A percentile compares a stretch with the other conserved stretches of the same genome.
Evolutionary conservation across 2,888 invertebrate genomes (phyloP).

Genomic region (Spisula solida): DNA sequence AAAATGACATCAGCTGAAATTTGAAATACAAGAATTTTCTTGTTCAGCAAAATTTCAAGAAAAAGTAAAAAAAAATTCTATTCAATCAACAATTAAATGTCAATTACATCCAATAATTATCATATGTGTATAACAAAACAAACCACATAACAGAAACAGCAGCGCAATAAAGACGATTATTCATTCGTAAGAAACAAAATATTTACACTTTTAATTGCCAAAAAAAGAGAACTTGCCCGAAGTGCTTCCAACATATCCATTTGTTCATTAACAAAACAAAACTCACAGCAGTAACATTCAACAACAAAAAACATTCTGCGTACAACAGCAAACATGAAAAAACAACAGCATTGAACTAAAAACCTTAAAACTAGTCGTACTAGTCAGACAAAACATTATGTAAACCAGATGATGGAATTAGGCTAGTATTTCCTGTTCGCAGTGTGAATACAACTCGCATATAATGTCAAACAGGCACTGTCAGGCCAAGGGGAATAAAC

Average conservation of each 20-base stretch:
- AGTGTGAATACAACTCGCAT: constrained; percentile 52
- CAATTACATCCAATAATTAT: background rate
- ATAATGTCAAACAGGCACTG: constrained; percentile 50
- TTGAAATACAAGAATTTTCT: background rate
- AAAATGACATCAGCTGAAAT: no score
- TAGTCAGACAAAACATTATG: constrained; percentile 55
- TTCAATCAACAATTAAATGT: background rate
- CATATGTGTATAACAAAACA: background rate
- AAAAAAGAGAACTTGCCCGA: constrained; percentile 8
- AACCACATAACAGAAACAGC: background rate
- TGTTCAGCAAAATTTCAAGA: background rate
- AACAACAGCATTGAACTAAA: background rate
- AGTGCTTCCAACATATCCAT: background rate
- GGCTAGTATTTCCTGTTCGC: constrained; percentile 65
- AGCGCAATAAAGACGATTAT: background rate
- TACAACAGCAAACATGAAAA: constrained; percentile 18
- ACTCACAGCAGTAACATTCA: background rate
- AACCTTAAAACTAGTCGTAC: background rate
- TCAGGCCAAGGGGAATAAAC: constrained; percentile 2
- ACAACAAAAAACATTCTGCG: background rate
- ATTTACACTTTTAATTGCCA: background rate
- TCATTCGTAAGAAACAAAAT: background rate
- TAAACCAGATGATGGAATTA: constrained; percentile 67
- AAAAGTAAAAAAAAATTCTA: background rate
- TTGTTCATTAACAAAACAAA: constrained; percentile 7